Evolutionary conservation across 2,113 vertebrate genomes (phyloP).

Genomic region (Ranitomeya imitator): DNA sequence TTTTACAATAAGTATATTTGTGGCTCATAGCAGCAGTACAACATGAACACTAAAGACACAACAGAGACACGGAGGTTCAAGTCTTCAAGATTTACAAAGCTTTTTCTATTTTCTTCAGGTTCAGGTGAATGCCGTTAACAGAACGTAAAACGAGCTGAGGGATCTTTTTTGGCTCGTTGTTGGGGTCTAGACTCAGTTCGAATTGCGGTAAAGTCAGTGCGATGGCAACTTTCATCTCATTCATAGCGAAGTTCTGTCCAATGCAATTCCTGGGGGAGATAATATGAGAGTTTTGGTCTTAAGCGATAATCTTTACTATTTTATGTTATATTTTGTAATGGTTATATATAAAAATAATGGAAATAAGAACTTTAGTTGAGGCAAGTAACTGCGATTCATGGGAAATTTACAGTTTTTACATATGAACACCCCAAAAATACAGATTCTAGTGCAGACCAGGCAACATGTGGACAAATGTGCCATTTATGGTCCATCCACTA

Average conservation of each 20-base stretch:
- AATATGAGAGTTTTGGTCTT: neutral
- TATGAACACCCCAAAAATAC: no score
- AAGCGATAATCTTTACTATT: no score
- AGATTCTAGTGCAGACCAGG: no score
- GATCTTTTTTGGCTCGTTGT: conserved; percentile 57
- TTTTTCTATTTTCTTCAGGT: conserved; percentile 67
- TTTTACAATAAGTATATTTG: neutral
- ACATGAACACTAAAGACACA: neutral
- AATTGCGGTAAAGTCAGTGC: conserved; percentile 78
- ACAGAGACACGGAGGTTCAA: neutral
- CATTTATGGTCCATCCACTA: no score
- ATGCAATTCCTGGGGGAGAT: conserved; percentile 84
- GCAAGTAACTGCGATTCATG: no score
- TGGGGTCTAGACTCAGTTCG: conserved; percentile 64
- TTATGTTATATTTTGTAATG: no score
- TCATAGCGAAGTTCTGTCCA: conserved; percentile 62
- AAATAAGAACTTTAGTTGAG: no score
- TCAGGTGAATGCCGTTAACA: conserved; percentile 77
- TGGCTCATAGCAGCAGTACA: neutral
- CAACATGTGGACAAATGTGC: no score
- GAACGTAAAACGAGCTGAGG: conserved; percentile 74
- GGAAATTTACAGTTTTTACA: no score
- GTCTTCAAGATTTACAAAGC: no score
- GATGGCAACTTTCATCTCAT: conserved; percentile 64
- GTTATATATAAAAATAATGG: no score